phyloP scores from a whole-genome alignment of 2,888 invertebrate species.

The Drosophila paramelanica region DNA sequence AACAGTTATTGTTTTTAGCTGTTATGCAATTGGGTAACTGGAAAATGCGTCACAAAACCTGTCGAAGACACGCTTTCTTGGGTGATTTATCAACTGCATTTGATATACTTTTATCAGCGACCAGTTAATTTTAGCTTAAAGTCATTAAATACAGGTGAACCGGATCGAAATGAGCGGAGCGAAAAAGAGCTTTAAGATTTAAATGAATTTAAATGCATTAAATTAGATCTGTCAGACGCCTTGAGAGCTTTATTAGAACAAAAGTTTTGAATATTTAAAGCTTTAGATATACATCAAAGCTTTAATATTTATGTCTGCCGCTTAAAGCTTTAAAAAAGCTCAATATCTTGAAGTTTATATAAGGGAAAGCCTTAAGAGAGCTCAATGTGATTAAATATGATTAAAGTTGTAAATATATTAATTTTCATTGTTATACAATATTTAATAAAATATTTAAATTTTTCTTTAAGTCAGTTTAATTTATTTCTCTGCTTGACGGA shows the following conservation, averaged over 20 bases:
- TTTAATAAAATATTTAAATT: not conserved
- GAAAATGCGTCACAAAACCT: constrained; percentile 21
- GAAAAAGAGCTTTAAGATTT: not conserved
- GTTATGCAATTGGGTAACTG: constrained; percentile 31
- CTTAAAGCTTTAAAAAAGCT: no score
- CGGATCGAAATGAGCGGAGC: not conserved
- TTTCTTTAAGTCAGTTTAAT: not conserved
- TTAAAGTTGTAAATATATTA: not conserved
- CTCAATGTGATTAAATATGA: no score
- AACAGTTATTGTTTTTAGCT: constrained; percentile 1
- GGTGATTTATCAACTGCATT: constrained; percentile 2
- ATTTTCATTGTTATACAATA: not conserved
- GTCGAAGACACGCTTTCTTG: constrained; percentile 1
- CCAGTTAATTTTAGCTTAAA: not conserved
- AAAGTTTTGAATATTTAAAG: not conserved
- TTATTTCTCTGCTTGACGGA: not conserved
- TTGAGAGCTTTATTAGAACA: not conserved
- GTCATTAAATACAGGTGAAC: not conserved
- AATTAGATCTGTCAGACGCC: not conserved
- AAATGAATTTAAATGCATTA: not conserved
- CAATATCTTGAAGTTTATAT: no score
- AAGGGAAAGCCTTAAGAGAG: no score
- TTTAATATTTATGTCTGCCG: no score
- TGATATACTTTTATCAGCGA: not conserved
- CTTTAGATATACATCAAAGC: not conserved